Evolutionary conservation across 2,797 vertebrate species (phyloP).

Genomic region (Enteromius unitaeniatus): DNA sequence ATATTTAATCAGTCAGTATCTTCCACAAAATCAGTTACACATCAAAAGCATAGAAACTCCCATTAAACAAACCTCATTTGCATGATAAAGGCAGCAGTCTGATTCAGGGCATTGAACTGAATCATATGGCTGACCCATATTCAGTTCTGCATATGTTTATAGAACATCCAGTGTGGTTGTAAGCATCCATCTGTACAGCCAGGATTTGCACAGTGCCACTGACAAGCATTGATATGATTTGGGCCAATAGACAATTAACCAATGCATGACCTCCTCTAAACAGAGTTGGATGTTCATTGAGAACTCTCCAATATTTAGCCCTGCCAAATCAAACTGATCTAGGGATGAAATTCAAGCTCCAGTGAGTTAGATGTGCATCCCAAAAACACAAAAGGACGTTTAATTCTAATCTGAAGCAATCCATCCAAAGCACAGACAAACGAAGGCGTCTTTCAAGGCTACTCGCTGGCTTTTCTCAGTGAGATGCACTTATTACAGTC

Average conservation of each 20-base stretch:
- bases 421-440: slow-evolving; percentile 6
- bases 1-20: slow-evolving; percentile 21
- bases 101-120: slow-evolving; percentile 7
- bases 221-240: slow-evolving; percentile 55
- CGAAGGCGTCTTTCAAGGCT: neutral
- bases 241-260: slow-evolving; percentile 57
- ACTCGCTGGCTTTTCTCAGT: neutral
- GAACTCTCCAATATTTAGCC: slow-evolving; percentile 9
- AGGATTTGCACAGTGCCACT: slow-evolving; percentile 46
- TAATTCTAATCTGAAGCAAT: slow-evolving; percentile 6
- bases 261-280: slow-evolving; percentile 45
- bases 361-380: slow-evolving; percentile 19
- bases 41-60: slow-evolving; percentile 33
- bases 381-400: slow-evolving; percentile 31
- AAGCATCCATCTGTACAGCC: slow-evolving; percentile 41
- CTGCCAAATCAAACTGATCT: slow-evolving; percentile 46
- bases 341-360: slow-evolving; percentile 35
- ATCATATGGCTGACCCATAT: slow-evolving; percentile 54
- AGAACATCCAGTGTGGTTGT: slow-evolving; percentile 36
- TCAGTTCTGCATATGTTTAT: slow-evolving; percentile 42
- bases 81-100: slow-evolving; percentile 16
- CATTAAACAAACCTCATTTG: slow-evolving; percentile 30
- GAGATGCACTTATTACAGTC: neutral
- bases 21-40: neutral
- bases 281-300: slow-evolving; percentile 36